Percentiles rank a stretch among this genome's conserved stretches.
Conservation (phyloP, 2,113 vertebrate species). For the Tamias sibiricus region DNA sequence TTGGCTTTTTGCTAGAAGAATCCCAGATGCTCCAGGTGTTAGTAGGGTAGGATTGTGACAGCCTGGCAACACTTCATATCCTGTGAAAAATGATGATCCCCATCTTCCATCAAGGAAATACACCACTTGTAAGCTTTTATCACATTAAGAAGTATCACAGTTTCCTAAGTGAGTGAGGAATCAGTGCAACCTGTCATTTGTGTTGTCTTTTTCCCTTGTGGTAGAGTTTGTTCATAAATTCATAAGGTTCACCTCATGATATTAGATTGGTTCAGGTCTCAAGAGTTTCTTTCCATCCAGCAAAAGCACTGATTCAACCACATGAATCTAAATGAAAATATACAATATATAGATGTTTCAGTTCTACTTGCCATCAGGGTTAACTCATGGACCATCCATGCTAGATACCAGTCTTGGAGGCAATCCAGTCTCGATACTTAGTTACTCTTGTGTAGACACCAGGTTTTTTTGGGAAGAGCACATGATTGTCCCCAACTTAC, state of each 20-base stretch:
- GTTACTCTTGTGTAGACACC: slow-evolving; percentile 89
- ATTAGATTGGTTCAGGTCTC: not conserved
- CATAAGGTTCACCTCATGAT: not conserved
- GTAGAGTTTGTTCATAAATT: not conserved
- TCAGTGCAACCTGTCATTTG: not conserved
- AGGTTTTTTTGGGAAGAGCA: slow-evolving; percentile 87
- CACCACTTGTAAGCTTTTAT: not conserved
- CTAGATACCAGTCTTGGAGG: slow-evolving; percentile 85
- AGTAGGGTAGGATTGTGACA: slow-evolving; percentile 8
- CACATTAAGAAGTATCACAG: not conserved
- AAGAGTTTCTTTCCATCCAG: slow-evolving; percentile 34
- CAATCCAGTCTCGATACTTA: slow-evolving; percentile 87
- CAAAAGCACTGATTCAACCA: slow-evolving; percentile 37
- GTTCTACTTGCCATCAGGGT: not conserved
- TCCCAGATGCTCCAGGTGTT: not conserved
- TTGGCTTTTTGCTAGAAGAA: slow-evolving; percentile 7
- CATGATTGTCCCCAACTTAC: slow-evolving; percentile 91
- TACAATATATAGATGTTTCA: not conserved
- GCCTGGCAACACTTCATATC: not conserved
- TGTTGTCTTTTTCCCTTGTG: slow-evolving; percentile 23
- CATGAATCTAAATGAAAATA: slow-evolving; percentile 5
- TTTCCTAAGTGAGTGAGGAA: slow-evolving; percentile 13
- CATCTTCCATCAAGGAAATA: not conserved
- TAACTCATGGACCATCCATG: not conserved
- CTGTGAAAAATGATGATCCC: not conserved